These are phyloP conservation scores for Eupeodes latifasciatus DNA, from an alignment of 2,888 invertebrate species.

Conservation along the genomic window DNA sequence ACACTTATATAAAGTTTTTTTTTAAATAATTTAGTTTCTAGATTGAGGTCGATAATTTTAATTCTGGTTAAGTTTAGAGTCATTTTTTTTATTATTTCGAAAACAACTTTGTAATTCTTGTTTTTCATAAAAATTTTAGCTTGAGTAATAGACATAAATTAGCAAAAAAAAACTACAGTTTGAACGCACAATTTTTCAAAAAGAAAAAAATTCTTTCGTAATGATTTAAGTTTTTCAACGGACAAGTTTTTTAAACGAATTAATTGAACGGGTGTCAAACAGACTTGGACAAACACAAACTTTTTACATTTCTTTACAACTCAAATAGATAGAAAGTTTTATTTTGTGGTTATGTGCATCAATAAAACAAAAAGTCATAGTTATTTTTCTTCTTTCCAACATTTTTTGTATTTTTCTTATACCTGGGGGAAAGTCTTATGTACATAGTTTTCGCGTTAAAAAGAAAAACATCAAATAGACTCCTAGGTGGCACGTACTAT, in stretches of 20 bases:
- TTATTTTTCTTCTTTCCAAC: neutral
- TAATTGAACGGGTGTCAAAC: neutral
- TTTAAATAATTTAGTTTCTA: too few relatives aligned
- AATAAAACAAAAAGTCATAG: neutral
- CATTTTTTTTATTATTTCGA: too few relatives aligned
- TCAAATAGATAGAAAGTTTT: conserved; percentile 10
- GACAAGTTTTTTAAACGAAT: neutral
- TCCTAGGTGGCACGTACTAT: too few relatives aligned
- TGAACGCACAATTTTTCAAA: too few relatives aligned
- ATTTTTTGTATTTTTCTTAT: neutral
- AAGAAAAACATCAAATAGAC: too few relatives aligned
- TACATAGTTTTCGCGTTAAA: neutral
- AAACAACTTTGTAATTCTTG: too few relatives aligned
- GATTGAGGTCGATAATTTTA: too few relatives aligned
- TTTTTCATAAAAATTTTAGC: too few relatives aligned
- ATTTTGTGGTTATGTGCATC: neutral
- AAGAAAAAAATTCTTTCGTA: too few relatives aligned
- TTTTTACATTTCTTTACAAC: neutral
- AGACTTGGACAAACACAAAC: neutral
- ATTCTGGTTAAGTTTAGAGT: too few relatives aligned
- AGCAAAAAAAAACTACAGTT: neutral
- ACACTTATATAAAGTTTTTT: too few relatives aligned
- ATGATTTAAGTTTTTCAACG: neutral
- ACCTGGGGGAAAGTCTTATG: neutral
- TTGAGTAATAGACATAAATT: neutral